Base-by-base conservation (phyloP, 2,888 invertebrate genomes). In the Lobophora halterata region DNA sequence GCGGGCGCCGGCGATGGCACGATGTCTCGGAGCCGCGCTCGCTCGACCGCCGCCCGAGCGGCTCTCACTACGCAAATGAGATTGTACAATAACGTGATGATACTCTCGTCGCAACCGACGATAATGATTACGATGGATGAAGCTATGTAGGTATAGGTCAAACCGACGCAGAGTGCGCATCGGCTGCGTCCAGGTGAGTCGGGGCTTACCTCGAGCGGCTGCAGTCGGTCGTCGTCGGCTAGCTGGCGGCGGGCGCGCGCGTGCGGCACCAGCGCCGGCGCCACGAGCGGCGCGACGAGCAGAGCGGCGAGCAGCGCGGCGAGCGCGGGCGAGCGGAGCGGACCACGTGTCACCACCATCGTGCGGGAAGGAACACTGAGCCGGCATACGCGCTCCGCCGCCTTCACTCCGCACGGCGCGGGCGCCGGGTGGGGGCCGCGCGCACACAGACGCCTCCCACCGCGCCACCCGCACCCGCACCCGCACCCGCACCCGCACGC, bases 171-270 rank as follows among this genome's bases (percentile, higher is more conserved):
- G n/a, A n/a, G n/a, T n/a, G n/a, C n/a, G n/a, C n/a, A n/a, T n/a
- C n/a, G n/a, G n/a, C n/a, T n/a, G n/a, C n/a, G n/a, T n/a, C n/a
- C n/a, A n/a, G n/a, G 13, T 10, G 14, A 2, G 13, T 20, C 3
- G 25, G 25, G n/a, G 13, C 25, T 49, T 65, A 86, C 86, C 63
- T 86, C 77, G 32, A 85, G 66, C 35, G 85, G 85, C 65, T 83
- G 85, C 54, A 85, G 69, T 7, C 73, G 43, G 58, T 82, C 61
- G 59, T 82, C 83, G 49, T 77, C 79, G 45, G 72, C 67, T 50
- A 86, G 79, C 57, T 86, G 86, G 3, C 85, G 64, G 56, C 79
- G 73, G 26, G 20, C 12, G 39, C 38, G 50, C 11, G 41, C 69
- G 63, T 46, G 61, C 55, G 52, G 33, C 11, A 48, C 56, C 45